phyloP scores from a whole-genome alignment of 2,888 invertebrate genomes.

The Platycnemis pennipes region DNA sequence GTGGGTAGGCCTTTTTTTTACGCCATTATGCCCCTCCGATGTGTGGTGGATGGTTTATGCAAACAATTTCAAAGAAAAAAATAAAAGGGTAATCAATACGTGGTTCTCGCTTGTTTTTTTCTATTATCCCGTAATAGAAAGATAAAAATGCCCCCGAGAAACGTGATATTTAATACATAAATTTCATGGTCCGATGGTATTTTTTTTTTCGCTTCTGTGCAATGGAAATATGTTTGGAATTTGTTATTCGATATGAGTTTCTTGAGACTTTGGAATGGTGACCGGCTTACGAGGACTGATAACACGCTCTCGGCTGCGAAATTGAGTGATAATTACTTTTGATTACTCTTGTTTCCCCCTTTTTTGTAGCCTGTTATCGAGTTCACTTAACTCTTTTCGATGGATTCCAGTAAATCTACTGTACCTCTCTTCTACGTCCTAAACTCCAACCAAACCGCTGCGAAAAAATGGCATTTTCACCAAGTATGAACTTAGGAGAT shows the following conservation, averaged over 20 bases:
- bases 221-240: neutral
- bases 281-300: neutral
- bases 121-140: constrained; percentile 15
- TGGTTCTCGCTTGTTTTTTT: neutral
- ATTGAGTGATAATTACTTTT: neutral
- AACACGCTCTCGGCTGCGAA: neutral
- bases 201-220: neutral
- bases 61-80: constrained; percentile 2
- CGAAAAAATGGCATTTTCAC: too few species aligned
- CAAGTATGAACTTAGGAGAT: too few species aligned
- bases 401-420: too few species aligned
- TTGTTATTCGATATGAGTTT: neutral
- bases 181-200: constrained; percentile 1
- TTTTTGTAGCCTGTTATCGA: neutral
- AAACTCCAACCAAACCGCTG: too few species aligned
- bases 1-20: neutral
- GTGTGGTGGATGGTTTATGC: constrained; percentile 26
- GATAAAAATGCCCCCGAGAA: constrained; percentile 27
- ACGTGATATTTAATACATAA: constrained; percentile 14
- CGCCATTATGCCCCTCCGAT: neutral
- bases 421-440: too few species aligned
- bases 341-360: neutral
- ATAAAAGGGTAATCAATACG: neutral
- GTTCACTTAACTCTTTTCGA: neutral
- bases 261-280: neutral